These are phyloP conservation scores for Tangara arthus DNA, from an alignment of 2,797 vertebrate species.

Conservation along the genomic window DNA sequence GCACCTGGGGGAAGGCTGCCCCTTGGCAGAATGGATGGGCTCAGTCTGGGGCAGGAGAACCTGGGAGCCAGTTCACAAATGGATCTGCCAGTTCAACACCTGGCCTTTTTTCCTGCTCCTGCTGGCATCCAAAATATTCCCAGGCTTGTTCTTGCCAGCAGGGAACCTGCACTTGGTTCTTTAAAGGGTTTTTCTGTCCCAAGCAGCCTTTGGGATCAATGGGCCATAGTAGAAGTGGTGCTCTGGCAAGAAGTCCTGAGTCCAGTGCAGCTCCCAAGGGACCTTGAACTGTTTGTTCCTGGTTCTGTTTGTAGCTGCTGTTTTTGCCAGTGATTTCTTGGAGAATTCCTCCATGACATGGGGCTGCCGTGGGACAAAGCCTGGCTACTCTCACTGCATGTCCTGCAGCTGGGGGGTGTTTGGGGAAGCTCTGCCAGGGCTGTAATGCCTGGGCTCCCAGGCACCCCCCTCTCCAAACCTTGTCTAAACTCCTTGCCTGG, in stretches of 20 bases:
- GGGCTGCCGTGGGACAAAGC: not conserved
- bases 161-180: not conserved
- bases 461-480: not conserved
- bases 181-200: not conserved
- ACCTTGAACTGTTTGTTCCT: not conserved
- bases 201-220: not conserved
- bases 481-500: not conserved
- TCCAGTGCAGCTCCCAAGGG: not conserved
- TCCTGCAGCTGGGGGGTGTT: not conserved
- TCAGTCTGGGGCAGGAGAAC: not conserved
- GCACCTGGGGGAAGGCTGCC: not conserved
- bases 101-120: not conserved
- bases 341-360: rapidly evolving
- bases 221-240: not conserved
- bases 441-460: not conserved
- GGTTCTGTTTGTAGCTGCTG: not conserved
- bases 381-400: rapidly evolving
- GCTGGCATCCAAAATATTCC: not conserved
- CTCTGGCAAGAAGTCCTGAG: not conserved
- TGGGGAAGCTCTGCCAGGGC: not conserved
- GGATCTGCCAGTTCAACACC: rapidly evolving
- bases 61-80: not conserved
- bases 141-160: not conserved
- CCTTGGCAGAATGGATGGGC: not conserved
- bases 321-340: not conserved